phyloP scores from a whole-genome alignment of 2,113 vertebrate species.

The Sturnus vulgaris region DNA sequence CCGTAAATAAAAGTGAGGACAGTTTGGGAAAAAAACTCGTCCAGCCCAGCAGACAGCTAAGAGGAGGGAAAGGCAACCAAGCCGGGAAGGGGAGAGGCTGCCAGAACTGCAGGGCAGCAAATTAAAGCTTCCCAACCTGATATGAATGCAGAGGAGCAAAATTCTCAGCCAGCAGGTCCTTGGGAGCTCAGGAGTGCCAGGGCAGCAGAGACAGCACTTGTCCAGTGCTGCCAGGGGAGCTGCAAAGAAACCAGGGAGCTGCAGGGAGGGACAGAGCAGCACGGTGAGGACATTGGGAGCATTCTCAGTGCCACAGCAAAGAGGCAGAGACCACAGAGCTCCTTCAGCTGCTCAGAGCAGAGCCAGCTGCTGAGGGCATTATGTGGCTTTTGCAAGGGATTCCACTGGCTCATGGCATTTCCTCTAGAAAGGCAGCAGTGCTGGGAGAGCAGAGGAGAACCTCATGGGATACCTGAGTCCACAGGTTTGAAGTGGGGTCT shows the following conservation, averaged over 20 bases:
- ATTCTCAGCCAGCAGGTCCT: not conserved
- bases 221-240: not conserved
- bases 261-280: not conserved
- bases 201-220: not conserved
- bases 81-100: not conserved
- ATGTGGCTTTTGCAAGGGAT: not conserved
- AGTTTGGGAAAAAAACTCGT: not conserved
- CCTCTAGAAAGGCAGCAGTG: not conserved
- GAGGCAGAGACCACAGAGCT: not conserved
- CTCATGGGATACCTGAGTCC: not conserved
- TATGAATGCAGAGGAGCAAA: not conserved
- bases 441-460: not conserved
- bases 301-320: not conserved
- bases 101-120: not conserved
- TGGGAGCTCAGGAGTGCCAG: not conserved
- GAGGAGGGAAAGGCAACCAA: not conserved
- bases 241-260: not conserved
- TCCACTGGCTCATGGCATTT: not conserved
- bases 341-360: not conserved
- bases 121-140: not conserved
- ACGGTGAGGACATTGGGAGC: rapidly evolving
- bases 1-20: not conserved
- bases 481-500: not conserved
- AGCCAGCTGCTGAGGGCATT: not conserved
- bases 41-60: not conserved